A percentile compares a stretch with the other conserved stretches of the same genome.
These are phyloP conservation scores for Taurulus bubalis DNA, from an alignment of 2,113 vertebrate species.

Conservation along the genomic window DNA sequence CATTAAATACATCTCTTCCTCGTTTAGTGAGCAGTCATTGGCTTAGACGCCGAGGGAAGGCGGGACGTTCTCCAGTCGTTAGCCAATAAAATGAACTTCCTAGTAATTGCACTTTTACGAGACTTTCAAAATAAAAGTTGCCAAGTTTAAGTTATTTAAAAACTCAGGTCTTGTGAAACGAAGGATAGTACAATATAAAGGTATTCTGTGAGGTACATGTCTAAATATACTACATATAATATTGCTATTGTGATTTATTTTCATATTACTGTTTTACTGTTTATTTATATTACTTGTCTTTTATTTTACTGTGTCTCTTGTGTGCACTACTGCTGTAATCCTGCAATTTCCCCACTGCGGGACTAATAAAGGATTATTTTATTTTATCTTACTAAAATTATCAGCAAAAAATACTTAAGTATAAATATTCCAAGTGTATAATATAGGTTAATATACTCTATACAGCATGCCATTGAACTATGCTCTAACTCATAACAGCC, in stretches of 20 bases:
- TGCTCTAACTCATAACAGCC: neutral
- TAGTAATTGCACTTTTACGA: neutral
- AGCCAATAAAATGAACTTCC: conserved; percentile 33
- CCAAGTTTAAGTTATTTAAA: neutral
- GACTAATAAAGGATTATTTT: too few relatives aligned
- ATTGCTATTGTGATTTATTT: too few relatives aligned
- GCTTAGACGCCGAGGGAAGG: conserved; percentile 2
- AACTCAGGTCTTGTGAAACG: neutral
- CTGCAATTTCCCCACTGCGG: too few relatives aligned
- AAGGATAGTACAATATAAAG: neutral
- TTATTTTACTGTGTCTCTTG: too few relatives aligned
- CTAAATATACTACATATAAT: too few relatives aligned
- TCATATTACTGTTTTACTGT: too few relatives aligned
- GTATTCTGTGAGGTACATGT: neutral
- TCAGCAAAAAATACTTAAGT: neutral
- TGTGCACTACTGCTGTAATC: too few relatives aligned
- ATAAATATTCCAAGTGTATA: neutral
- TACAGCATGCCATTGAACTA: neutral
- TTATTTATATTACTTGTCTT: too few relatives aligned
- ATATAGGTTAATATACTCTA: neutral
- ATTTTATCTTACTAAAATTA: too few relatives aligned
- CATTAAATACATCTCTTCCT: neutral
- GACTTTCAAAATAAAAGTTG: conserved; percentile 66
- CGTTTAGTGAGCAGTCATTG: conserved; percentile 25
- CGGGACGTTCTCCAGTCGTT: neutral